Evolutionary conservation across 2,888 invertebrate genomes (phyloP).

Genomic region (Portevinia maculata): DNA sequence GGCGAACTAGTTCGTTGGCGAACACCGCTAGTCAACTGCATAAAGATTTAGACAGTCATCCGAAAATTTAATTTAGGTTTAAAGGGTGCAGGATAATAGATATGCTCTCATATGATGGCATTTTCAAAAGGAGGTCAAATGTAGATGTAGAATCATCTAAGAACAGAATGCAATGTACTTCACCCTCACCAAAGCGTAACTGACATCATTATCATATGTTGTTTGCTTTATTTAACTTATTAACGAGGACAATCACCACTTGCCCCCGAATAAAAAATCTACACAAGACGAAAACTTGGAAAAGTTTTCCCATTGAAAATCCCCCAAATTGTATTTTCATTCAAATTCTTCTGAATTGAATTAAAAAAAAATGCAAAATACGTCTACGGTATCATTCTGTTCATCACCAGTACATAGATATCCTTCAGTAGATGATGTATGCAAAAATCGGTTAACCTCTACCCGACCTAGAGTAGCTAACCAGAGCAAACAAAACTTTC

Average conservation of each 20-base stretch:
- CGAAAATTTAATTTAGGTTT: no score
- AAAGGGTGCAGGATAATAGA: no score
- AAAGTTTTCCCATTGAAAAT: conserved; percentile 38
- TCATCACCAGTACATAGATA: background rate
- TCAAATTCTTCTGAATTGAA: conserved; percentile 26
- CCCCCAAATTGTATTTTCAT: conserved; percentile 38
- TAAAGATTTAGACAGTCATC: no score
- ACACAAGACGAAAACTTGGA: conserved; percentile 23
- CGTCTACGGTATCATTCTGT: background rate
- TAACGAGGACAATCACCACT: conserved; percentile 18
- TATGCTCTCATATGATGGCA: no score
- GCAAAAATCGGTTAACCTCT: conserved; percentile 39
- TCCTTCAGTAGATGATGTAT: conserved; percentile 13
- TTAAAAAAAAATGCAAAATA: conserved; percentile 3
- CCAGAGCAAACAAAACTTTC: conserved; percentile 18
- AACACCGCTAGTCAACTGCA: no score
- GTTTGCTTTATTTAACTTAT: no score
- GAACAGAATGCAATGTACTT: no score
- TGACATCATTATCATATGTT: background rate
- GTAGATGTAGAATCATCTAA: no score
- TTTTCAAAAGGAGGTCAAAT: no score
- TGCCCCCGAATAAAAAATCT: conserved; percentile 8
- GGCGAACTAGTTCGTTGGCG: no score
- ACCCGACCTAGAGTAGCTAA: conserved; percentile 24
- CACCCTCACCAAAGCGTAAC: background rate